phyloP scores from a whole-genome alignment of 2,113 vertebrate species.

The Lamprotornis superbus region DNA sequence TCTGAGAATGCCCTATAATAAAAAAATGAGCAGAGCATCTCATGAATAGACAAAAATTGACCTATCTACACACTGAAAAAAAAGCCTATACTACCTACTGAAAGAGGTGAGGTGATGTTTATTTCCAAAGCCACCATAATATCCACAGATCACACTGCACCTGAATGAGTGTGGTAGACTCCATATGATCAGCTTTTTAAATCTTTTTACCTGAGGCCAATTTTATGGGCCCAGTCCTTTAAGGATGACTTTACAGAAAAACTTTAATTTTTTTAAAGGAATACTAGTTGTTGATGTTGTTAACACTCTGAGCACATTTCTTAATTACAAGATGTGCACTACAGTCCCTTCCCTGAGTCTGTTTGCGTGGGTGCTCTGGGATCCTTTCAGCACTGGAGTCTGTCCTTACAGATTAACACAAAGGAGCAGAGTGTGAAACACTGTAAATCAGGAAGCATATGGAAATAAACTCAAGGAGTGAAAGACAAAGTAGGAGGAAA shows the following conservation, averaged over 20 bases:
- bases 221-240: not conserved
- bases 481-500: not conserved
- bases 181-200: not conserved
- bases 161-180: not conserved
- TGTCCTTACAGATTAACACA: not conserved
- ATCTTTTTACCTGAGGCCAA: not conserved
- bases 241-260: not conserved
- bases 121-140: not conserved
- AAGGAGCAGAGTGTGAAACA: not conserved
- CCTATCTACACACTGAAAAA: not conserved
- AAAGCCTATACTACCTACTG: not conserved
- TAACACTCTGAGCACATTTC: not conserved
- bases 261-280: not conserved
- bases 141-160: not conserved
- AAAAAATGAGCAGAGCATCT: not conserved
- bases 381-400: not conserved
- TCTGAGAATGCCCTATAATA: not conserved
- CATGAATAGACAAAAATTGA: not conserved
- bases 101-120: not conserved
- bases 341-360: not conserved
- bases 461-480: not conserved
- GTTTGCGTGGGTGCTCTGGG: accelerated
- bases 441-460: not conserved
- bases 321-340: not conserved
- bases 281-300: not conserved